phyloP scores from a whole-genome alignment of 2,888 invertebrate genomes.

The Hirtodrosophila cameraria region DNA sequence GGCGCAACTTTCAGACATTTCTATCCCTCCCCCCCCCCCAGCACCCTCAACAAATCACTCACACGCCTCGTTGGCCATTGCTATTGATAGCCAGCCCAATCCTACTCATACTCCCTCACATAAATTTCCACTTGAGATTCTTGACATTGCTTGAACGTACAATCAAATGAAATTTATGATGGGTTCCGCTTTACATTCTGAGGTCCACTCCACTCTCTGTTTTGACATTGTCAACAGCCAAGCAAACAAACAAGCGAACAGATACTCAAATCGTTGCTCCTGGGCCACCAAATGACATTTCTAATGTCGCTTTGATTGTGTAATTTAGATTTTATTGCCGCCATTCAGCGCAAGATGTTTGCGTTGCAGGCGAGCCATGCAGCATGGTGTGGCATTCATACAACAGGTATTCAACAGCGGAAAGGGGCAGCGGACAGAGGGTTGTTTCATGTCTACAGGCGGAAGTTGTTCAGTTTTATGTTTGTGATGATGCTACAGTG shows the following conservation, averaged over 20 bases:
- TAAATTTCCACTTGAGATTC: conserved; percentile 74
- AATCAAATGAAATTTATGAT: conserved; percentile 78
- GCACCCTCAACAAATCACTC: conserved; percentile 63
- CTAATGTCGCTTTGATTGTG: conserved; percentile 74
- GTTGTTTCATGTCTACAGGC: conserved; percentile 22
- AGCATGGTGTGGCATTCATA: conserved; percentile 18
- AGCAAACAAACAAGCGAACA: conserved; percentile 53
- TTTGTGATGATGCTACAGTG: conserved; percentile 30
- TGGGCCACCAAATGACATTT: conserved; percentile 59
- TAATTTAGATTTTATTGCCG: conserved; percentile 73
- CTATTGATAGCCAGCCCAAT: conserved; percentile 42
- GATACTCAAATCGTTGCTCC: conserved; percentile 14
- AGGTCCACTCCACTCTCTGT: conserved; percentile 45
- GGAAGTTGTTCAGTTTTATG: conserved; percentile 71
- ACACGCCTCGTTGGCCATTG: conserved; percentile 70
- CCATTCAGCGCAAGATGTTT: conserved; percentile 47
- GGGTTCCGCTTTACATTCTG: conserved; percentile 23
- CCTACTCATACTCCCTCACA: conserved; percentile 29
- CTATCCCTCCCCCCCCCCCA: conserved; percentile 13
- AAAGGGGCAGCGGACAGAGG: conserved; percentile 3
- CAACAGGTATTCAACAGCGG: conserved; percentile 45
- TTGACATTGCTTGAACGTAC: conserved; percentile 58
- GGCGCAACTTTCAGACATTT: conserved; percentile 56
- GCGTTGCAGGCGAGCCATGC: conserved; percentile 50
- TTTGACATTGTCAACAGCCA: conserved; percentile 75